phyloP scores from a whole-genome alignment of 2,888 invertebrate species.

The Drosophila kanekoi region DNA sequence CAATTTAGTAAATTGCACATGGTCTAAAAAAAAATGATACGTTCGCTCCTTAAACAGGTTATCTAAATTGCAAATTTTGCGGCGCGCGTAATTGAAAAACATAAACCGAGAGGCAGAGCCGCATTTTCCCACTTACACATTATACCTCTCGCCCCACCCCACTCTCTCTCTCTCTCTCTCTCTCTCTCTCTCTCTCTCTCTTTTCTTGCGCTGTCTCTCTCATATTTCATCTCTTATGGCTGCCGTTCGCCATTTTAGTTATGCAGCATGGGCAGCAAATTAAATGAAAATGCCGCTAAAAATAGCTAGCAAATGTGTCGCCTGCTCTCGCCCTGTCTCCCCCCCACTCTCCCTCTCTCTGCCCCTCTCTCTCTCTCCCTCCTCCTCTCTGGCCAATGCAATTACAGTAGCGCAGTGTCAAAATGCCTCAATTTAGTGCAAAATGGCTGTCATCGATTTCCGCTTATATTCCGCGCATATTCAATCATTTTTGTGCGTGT shows the following conservation, averaged over 20 bases:
- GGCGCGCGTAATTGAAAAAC: slow-evolving; percentile 72
- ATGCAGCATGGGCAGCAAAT: slow-evolving; percentile 74
- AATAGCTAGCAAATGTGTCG: slow-evolving; percentile 63
- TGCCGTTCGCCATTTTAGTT: slow-evolving; percentile 65
- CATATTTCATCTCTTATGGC: slow-evolving; percentile 40
- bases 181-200: background rate
- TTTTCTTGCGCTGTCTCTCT: background rate
- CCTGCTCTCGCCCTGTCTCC: background rate
- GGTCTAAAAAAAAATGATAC: slow-evolving; percentile 17
- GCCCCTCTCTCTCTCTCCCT: background rate
- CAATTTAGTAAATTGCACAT: slow-evolving; percentile 54
- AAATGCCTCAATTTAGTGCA: slow-evolving; percentile 76
- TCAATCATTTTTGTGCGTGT: slow-evolving; percentile 47
- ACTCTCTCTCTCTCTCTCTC: background rate
- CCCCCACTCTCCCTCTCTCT: too few species aligned
- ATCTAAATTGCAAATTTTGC: slow-evolving; percentile 76
- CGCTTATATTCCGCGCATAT: slow-evolving; percentile 57
- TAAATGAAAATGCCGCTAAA: slow-evolving; percentile 75
- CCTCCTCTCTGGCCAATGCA: slow-evolving; percentile 47
- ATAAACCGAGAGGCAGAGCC: slow-evolving; percentile 27
- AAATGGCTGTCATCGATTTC: slow-evolving; percentile 77
- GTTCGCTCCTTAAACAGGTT: slow-evolving; percentile 42
- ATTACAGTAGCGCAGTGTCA: slow-evolving; percentile 64
- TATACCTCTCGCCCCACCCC: background rate
- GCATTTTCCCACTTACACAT: background rate